Evolutionary conservation across 2,888 invertebrate genomes (phyloP).

Genomic region (Blomia tropicalis): DNA sequence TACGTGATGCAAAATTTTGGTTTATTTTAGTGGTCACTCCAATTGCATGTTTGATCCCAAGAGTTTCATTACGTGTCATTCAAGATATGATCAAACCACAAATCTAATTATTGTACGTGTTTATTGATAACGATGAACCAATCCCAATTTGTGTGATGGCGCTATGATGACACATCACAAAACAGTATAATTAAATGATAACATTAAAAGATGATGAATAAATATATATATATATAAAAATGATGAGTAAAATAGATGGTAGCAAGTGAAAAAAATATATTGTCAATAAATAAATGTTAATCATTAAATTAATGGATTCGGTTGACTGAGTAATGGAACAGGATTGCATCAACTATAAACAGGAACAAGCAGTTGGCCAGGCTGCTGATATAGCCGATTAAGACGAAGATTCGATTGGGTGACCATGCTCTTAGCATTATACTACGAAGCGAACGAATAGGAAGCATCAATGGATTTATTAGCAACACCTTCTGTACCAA

Average conservation of each 20-base stretch:
- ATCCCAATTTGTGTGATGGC: too few relatives aligned
- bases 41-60: constrained; percentile 61
- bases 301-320: background rate
- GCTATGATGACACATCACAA: too few relatives aligned
- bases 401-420: constrained; percentile 48
- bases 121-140: too few relatives aligned
- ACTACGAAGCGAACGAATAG: constrained; percentile 48
- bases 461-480: constrained; percentile 51
- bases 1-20: constrained; percentile 62
- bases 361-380: background rate
- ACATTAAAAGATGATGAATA: background rate
- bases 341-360: constrained; percentile 3
- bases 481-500: constrained; percentile 55
- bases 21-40: constrained; percentile 57
- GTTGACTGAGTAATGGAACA: constrained; percentile 4
- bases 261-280: too few relatives aligned
- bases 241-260: too few relatives aligned
- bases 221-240: background rate
- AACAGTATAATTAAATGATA: too few relatives aligned
- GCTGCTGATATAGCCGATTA: constrained; percentile 53
- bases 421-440: constrained; percentile 57
- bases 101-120: background rate
- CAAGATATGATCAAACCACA: constrained; percentile 1
- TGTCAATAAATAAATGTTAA: background rate
- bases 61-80: constrained; percentile 37